These are phyloP conservation scores for Hofmannophila pseudospretella DNA, from an alignment of 2,888 invertebrate species.

Conservation along the genomic window DNA sequence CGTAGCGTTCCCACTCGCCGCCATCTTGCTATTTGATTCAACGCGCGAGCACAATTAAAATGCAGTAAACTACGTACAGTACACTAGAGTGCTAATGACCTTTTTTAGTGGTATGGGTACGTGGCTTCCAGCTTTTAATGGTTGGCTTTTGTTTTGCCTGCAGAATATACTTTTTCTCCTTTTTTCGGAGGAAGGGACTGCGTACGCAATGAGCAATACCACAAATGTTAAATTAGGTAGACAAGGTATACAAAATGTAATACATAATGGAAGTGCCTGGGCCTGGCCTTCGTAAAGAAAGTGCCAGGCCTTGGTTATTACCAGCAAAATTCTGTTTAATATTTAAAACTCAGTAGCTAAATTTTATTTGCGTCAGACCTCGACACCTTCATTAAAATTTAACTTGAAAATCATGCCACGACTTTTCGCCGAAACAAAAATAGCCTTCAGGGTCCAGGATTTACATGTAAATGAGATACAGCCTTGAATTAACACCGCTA, in stretches of 20 bases:
- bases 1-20: slow-evolving; percentile 33
- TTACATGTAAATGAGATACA: slow-evolving; percentile 21
- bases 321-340: too few relatives aligned
- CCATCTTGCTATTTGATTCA: slow-evolving; percentile 65
- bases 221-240: too few relatives aligned
- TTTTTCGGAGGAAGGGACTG: not conserved
- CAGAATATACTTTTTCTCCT: slow-evolving; percentile 8
- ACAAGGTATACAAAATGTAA: too few relatives aligned
- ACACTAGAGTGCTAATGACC: slow-evolving; percentile 34
- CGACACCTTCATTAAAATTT: slow-evolving; percentile 9
- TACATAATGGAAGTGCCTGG: too few relatives aligned
- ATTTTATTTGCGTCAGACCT: not conserved
- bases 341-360: too few relatives aligned
- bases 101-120: slow-evolving; percentile 26
- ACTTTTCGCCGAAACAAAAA: slow-evolving; percentile 15
- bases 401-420: slow-evolving; percentile 9
- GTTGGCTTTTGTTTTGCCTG: slow-evolving; percentile 11
- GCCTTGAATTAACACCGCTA: slow-evolving; percentile 9
- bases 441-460: slow-evolving; percentile 14
- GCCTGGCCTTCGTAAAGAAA: too few relatives aligned
- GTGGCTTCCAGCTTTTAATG: slow-evolving; percentile 9
- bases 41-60: slow-evolving; percentile 44
- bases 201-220: too few relatives aligned
- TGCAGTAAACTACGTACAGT: slow-evolving; percentile 27
- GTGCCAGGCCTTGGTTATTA: too few relatives aligned